phyloP scores from a whole-genome alignment of 2,113 vertebrate species.

The Pantherophis guttatus region DNA sequence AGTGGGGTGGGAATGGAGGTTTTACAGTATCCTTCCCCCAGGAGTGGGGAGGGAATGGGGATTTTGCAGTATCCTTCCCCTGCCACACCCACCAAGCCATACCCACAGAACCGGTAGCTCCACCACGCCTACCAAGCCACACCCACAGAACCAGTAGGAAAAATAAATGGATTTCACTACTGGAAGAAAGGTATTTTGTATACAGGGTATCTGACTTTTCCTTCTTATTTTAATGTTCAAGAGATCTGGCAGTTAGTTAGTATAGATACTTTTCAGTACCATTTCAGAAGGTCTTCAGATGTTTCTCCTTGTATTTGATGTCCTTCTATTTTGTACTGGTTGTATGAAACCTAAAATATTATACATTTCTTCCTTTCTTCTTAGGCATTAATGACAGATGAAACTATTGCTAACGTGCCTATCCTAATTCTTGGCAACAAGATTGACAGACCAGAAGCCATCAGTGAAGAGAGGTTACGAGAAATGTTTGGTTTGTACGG shows the following conservation, averaged over 20 bases:
- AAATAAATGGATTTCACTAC: too few relatives aligned
- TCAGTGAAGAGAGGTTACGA: conserved; percentile 92
- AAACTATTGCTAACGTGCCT: conserved; percentile 96
- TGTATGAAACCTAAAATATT: background rate
- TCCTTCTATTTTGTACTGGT: background rate
- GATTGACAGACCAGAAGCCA: conserved; percentile 94
- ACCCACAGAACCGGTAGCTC: too few relatives aligned
- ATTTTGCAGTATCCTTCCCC: too few relatives aligned
- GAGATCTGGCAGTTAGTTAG: background rate
- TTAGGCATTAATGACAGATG: conserved; percentile 96
- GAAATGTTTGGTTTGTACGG: conserved; percentile 90
- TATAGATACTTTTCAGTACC: background rate
- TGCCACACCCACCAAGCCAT: too few relatives aligned
- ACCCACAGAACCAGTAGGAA: too few relatives aligned
- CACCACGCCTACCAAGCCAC: too few relatives aligned
- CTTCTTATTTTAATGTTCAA: background rate
- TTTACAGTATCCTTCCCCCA: too few relatives aligned
- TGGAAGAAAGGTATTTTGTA: background rate
- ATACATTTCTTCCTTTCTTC: conserved; percentile 26
- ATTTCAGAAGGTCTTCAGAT: background rate
- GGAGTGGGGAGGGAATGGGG: too few relatives aligned
- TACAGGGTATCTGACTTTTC: background rate
- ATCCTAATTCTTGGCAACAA: conserved; percentile 98
- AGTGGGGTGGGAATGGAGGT: too few relatives aligned
- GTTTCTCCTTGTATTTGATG: background rate